A percentile compares a stretch with the other conserved stretches of the same genome.
These are phyloP conservation scores for Masticophis lateralis DNA, from an alignment of 2,797 vertebrate species.

Conservation along the genomic window DNA sequence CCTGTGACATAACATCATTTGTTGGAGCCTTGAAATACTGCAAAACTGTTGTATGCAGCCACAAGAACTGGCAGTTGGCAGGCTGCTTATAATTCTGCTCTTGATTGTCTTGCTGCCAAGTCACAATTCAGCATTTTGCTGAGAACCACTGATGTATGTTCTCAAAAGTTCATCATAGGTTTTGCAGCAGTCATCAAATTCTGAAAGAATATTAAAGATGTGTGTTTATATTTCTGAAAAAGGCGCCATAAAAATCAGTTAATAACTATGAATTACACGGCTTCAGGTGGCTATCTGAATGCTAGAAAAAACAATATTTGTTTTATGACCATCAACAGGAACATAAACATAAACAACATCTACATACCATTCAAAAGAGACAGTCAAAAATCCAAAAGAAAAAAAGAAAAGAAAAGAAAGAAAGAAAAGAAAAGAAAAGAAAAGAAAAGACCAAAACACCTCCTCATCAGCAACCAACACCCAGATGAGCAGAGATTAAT, in stretches of 20 bases:
- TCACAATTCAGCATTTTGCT: constrained; percentile 54
- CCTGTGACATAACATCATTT: constrained; percentile 50
- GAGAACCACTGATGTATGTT: constrained; percentile 48
- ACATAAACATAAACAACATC: neutral
- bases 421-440: neutral
- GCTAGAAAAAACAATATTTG: neutral
- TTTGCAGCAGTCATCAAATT: constrained; percentile 61
- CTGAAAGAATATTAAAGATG: constrained; percentile 40
- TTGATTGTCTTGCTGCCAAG: constrained; percentile 47
- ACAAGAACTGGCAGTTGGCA: constrained; percentile 53
- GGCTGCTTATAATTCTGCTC: constrained; percentile 50
- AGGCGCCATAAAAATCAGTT: constrained; percentile 63
- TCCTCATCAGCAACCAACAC: neutral
- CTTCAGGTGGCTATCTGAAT: constrained; percentile 47
- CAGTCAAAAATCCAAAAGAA: neutral
- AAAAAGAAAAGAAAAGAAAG: neutral
- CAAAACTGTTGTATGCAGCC: constrained; percentile 43
- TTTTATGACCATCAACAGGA: neutral
- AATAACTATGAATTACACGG: constrained; percentile 34
- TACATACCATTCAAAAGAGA: neutral
- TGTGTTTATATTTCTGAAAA: constrained; percentile 65
- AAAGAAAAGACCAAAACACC: neutral
- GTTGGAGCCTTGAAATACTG: constrained; percentile 52
- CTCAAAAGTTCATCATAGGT: constrained; percentile 50
- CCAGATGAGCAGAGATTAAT: neutral